Evolutionary conservation across 1,140 invertebrate genomes (phyloP).

Genomic region (Papilio polytes): DNA sequence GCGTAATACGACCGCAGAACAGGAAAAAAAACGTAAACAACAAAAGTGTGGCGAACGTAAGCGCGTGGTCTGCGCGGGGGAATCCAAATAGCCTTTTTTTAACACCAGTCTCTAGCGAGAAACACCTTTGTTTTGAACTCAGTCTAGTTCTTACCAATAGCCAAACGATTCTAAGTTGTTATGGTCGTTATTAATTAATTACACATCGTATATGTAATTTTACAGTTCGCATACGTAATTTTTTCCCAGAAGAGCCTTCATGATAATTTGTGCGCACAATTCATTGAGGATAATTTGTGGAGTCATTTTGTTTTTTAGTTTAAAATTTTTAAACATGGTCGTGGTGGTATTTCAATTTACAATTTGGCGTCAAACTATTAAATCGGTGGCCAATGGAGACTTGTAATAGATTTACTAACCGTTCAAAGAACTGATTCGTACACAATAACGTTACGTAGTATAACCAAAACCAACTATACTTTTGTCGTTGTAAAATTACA

Average conservation of each 20-base stretch:
- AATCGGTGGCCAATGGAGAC: no score
- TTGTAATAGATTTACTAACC: neutral
- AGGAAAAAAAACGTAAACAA: conserved; percentile 76
- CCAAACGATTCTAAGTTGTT: neutral
- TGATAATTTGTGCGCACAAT: neutral
- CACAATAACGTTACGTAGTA: neutral
- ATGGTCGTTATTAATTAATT: conserved; percentile 22
- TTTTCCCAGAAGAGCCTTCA: conserved; percentile 1
- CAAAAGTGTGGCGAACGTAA: conserved; percentile 54
- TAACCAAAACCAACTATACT: neutral
- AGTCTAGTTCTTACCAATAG: conserved; percentile 10
- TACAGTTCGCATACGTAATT: no score
- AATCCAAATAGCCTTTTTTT: conserved; percentile 71
- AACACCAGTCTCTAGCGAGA: conserved; percentile 55
- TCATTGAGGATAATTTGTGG: conserved; percentile 7
- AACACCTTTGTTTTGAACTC: conserved; percentile 49
- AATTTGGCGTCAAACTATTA: neutral
- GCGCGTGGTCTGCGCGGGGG: conserved; percentile 63
- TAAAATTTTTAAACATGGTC: neutral
- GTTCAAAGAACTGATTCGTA: neutral
- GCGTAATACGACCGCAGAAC: conserved; percentile 47
- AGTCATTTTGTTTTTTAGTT: neutral
- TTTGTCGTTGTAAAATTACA: conserved; percentile 1
- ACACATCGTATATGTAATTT: neutral
- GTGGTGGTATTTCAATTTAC: neutral